Conservation (phyloP, 1,140 invertebrate species). For the Drosophila grimshawi region DNA sequence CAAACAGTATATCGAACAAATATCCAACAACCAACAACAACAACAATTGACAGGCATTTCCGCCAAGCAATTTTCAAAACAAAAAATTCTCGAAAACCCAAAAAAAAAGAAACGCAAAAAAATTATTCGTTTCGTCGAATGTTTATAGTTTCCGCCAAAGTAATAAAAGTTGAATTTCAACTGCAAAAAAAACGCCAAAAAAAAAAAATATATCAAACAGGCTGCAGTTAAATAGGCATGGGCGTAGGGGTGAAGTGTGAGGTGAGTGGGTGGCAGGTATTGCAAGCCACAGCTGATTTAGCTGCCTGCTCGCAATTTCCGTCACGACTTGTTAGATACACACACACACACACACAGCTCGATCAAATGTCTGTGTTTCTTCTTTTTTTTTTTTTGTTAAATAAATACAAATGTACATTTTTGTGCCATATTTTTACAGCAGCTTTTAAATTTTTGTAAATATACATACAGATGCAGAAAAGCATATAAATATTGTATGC, state of each 20-base stretch:
- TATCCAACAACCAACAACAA: slow-evolving; percentile 16
- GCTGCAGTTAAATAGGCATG: background rate
- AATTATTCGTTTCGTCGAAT: slow-evolving; percentile 35
- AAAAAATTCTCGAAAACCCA: slow-evolving; percentile 53
- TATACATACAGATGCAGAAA: slow-evolving; percentile 20
- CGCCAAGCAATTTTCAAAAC: slow-evolving; percentile 53
- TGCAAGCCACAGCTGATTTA: slow-evolving; percentile 69
- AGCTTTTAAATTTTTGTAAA: slow-evolving; percentile 54
- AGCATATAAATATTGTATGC: slow-evolving; percentile 4
- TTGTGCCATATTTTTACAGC: slow-evolving; percentile 60
- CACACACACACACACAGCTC: slow-evolving; percentile 9
- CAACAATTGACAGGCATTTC: slow-evolving; percentile 73
- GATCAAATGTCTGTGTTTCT: slow-evolving; percentile 17
- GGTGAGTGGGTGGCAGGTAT: background rate
- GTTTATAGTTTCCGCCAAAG: slow-evolving; percentile 76
- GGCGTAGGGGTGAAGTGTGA: background rate
- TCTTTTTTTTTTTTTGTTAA: slow-evolving; percentile 48
- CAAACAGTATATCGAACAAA: slow-evolving; percentile 9
- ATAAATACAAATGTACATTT: slow-evolving; percentile 41
- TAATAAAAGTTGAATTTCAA: slow-evolving; percentile 46
- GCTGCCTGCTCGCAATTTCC: slow-evolving; percentile 67
- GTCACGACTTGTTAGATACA: slow-evolving; percentile 59
- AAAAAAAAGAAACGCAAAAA: slow-evolving; percentile 28
- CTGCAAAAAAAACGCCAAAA: slow-evolving; percentile 11
- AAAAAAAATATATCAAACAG: slow-evolving; percentile 4